Percentiles rank a stretch among this genome's conserved stretches.
Conservation (phyloP, 2,113 vertebrate species). For the Pelecanoides urinatrix region DNA sequence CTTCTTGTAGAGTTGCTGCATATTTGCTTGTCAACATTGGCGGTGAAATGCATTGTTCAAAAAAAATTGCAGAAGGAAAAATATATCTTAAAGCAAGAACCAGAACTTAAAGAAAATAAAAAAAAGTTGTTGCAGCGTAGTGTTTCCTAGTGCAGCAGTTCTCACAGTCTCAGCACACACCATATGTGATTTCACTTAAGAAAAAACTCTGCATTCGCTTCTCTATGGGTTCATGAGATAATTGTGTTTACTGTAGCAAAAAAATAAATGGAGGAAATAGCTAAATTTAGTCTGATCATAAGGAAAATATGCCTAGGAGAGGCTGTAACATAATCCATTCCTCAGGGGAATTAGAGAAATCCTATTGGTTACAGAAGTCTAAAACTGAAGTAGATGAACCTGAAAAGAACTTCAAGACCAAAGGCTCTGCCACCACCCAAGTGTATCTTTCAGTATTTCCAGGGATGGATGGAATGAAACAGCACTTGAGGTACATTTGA, state of each 20-base stretch:
- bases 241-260: background rate
- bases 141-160: background rate
- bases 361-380: background rate
- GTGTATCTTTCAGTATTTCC: background rate
- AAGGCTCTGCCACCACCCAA: background rate
- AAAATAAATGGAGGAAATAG: background rate
- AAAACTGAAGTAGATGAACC: background rate
- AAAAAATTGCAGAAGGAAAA: background rate
- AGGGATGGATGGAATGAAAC: background rate
- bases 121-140: background rate
- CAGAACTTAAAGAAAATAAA: background rate
- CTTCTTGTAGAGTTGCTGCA: background rate
- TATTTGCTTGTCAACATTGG: constrained; percentile 1
- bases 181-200: background rate
- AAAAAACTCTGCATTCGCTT: background rate
- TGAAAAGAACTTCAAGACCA: background rate
- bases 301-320: background rate
- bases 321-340: background rate
- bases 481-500: background rate
- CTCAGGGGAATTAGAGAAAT: background rate
- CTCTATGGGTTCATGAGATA: background rate
- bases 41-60: background rate
- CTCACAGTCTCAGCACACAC: background rate
- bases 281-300: background rate
- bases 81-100: background rate